Conservation (phyloP, 2,113 vertebrate species). For the Uria aalge region DNA sequence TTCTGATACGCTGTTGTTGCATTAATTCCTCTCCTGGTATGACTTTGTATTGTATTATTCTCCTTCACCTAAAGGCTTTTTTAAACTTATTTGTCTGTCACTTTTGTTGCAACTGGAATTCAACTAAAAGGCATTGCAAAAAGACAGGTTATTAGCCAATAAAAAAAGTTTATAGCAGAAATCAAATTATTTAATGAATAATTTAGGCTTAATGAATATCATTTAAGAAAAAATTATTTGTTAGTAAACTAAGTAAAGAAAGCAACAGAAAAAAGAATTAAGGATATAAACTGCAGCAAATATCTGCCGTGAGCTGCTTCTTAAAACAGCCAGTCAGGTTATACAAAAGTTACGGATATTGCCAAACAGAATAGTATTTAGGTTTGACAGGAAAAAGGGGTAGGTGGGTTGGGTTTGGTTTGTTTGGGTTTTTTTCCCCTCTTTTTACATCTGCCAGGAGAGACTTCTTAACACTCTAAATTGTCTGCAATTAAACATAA, state of each 20-base stretch:
- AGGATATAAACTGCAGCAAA: background rate
- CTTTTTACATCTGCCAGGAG: background rate
- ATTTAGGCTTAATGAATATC: background rate
- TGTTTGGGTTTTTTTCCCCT: background rate
- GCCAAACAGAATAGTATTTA: background rate
- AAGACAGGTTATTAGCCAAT: background rate
- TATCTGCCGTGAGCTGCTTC: background rate
- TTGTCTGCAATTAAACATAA: conserved; percentile 59
- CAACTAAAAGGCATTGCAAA: background rate
- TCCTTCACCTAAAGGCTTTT: background rate
- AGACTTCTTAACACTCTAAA: conserved; percentile 47
- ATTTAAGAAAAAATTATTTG: background rate
- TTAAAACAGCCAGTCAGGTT: background rate
- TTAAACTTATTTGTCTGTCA: background rate
- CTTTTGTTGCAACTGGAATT: background rate
- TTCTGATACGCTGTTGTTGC: background rate
- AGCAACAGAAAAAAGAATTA: background rate
- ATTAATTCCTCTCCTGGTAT: background rate
- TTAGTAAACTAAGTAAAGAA: background rate
- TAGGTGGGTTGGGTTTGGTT: background rate
- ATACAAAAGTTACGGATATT: background rate
- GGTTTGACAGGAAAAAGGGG: background rate
- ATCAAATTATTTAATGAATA: background rate
- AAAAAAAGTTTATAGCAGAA: background rate
- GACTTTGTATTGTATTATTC: background rate